A percentile compares a stretch with the other conserved stretches of the same genome.
phyloP scores from a whole-genome alignment of 1,140 invertebrate genomes.

The Drosophila melanogaster region DNA sequence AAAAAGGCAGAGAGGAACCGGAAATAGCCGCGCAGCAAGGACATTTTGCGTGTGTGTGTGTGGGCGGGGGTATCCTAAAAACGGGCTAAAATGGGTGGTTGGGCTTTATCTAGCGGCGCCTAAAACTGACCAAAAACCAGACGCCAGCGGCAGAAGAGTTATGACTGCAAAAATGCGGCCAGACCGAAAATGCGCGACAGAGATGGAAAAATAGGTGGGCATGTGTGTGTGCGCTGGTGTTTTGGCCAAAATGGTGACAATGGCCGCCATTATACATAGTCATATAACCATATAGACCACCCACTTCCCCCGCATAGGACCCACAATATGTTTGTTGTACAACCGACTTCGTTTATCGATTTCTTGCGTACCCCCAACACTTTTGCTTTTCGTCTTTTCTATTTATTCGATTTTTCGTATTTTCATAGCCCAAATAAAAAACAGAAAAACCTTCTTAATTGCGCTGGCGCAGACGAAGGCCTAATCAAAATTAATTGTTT shows the following conservation, averaged over 20 bases:
- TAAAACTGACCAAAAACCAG: slow-evolving; percentile 67
- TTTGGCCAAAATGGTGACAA: slow-evolving; percentile 71
- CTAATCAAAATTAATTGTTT: slow-evolving; percentile 84
- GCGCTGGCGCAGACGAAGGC: slow-evolving; percentile 56
- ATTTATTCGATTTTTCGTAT: slow-evolving; percentile 11
- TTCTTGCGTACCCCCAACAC: slow-evolving; percentile 55
- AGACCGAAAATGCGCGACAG: slow-evolving; percentile 22
- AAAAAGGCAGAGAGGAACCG: slow-evolving; percentile 11
- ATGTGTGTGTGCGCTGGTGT: slow-evolving; percentile 5
- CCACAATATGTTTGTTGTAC: slow-evolving; percentile 39
- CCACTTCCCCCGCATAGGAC: slow-evolving; percentile 34
- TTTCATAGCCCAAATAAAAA: slow-evolving; percentile 20
- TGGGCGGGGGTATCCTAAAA: background rate
- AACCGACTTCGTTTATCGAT: slow-evolving; percentile 61
- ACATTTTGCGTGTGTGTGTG: slow-evolving; percentile 21
- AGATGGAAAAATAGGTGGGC: background rate
- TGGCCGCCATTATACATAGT: slow-evolving; percentile 72
- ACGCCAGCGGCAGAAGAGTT: slow-evolving; percentile 61
- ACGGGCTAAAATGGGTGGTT: background rate
- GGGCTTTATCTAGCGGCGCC: slow-evolving; percentile 66
- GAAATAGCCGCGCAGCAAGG: slow-evolving; percentile 41
- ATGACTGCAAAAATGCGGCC: slow-evolving; percentile 67
- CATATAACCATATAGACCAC: slow-evolving; percentile 5
- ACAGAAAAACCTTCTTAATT: slow-evolving; percentile 59
- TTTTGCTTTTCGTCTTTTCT: slow-evolving; percentile 58